phyloP scores from a whole-genome alignment of 2,797 vertebrate species.

The Galago senegalensis region DNA sequence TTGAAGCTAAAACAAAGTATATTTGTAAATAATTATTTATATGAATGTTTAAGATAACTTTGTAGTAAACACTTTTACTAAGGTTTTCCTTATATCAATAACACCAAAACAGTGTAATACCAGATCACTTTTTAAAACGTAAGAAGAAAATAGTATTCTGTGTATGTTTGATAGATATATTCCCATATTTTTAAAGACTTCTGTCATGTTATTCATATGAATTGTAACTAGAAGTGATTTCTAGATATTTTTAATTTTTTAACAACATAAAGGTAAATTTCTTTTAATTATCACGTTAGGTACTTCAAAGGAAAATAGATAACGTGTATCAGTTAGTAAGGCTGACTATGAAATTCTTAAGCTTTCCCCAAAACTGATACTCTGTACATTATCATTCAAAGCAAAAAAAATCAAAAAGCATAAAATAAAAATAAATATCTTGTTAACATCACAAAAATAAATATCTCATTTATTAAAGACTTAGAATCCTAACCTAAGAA shows the following conservation, averaged over 20 bases:
- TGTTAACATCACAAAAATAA: not conserved
- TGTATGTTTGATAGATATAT: not conserved
- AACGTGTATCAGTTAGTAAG: not conserved
- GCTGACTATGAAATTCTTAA: not conserved
- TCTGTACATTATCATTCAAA: not conserved
- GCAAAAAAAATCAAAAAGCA: not conserved
- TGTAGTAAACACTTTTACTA: not conserved
- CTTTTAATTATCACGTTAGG: not conserved
- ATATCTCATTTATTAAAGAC: not conserved
- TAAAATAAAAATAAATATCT: not conserved
- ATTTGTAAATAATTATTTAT: slow-evolving; percentile 13
- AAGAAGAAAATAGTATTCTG: not conserved
- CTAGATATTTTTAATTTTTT: not conserved
- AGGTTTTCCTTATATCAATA: not conserved
- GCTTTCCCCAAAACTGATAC: not conserved
- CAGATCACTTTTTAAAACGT: not conserved
- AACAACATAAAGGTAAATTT: not conserved
- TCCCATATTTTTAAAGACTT: not conserved
- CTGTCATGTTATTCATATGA: not conserved
- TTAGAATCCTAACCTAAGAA: not conserved
- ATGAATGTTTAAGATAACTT: not conserved
- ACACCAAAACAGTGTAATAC: not conserved
- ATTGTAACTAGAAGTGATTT: not conserved
- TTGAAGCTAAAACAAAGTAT: not conserved
- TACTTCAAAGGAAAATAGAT: not conserved